A percentile compares a stretch with the other conserved stretches of the same genome.
These are phyloP conservation scores for Ectobius pallidus DNA, from an alignment of 2,888 invertebrate genomes.

Conservation along the genomic window DNA sequence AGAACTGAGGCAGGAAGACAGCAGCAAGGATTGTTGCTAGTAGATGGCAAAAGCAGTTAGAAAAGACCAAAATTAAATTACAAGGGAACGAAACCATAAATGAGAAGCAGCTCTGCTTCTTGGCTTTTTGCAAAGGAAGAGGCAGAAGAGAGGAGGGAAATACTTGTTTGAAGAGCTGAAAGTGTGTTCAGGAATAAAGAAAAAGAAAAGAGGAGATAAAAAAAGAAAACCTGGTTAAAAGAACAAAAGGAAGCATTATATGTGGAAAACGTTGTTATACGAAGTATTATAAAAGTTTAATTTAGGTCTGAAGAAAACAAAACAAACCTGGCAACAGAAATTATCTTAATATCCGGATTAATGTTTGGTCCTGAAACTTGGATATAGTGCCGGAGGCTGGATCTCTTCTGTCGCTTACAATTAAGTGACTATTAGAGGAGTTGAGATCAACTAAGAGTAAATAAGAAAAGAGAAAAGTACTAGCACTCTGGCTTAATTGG, in stretches of 20 bases:
- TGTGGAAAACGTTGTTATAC: not conserved
- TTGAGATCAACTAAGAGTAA: no score
- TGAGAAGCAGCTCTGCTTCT: not conserved
- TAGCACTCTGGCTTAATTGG: no score
- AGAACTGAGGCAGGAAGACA: not conserved
- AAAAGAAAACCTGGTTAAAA: not conserved
- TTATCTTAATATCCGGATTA: conserved; percentile 1
- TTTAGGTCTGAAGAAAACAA: not conserved
- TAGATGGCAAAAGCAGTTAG: conserved; percentile 23
- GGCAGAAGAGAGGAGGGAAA: not conserved
- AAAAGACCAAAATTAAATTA: conserved; percentile 30
- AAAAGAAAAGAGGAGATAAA: not conserved
- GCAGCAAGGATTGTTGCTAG: not conserved
- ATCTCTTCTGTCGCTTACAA: no score
- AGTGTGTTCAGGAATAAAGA: not conserved
- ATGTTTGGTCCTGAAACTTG: not conserved
- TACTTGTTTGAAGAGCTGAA: conserved; percentile 9
- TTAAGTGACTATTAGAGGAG: no score
- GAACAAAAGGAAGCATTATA: not conserved
- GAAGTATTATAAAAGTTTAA: not conserved
- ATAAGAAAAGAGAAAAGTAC: no score
- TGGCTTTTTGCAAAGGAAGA: not conserved
- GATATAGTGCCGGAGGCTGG: not conserved
- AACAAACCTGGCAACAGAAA: not conserved
- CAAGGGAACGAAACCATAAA: conserved; percentile 23